A percentile compares a stretch with the other conserved stretches of the same genome.
Conservation (phyloP, 2,113 vertebrate genomes). For the Brienomyrus longianalis region DNA sequence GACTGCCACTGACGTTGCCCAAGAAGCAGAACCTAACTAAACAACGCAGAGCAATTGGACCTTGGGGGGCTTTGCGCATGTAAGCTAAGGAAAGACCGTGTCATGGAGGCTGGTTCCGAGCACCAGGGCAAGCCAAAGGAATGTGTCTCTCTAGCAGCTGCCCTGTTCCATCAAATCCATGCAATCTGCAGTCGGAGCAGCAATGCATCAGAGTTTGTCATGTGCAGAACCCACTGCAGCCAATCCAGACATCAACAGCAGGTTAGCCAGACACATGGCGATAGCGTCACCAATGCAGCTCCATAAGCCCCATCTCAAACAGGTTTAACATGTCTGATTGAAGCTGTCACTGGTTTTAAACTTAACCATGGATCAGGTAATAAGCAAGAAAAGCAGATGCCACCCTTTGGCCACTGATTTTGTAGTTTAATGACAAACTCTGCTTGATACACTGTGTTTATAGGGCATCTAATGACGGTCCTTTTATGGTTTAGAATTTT, state of each 20-base stretch:
- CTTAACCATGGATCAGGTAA: not conserved
- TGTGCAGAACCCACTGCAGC: constrained; percentile 1
- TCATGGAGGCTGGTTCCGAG: constrained; percentile 30
- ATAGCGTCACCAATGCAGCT: not conserved
- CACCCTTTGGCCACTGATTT: not conserved
- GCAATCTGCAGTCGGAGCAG: constrained; percentile 44
- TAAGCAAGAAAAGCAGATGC: not conserved
- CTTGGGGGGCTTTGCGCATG: not conserved
- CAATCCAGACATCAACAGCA: not conserved
- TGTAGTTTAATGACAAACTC: not conserved
- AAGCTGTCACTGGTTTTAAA: not conserved
- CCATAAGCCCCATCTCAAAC: not conserved
- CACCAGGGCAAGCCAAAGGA: constrained; percentile 47
- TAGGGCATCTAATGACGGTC: not conserved
- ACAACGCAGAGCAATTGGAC: not conserved
- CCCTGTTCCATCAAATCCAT: constrained; percentile 50
- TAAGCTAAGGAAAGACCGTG: constrained; percentile 37
- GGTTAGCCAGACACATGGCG: not conserved
- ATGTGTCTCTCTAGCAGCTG: constrained; percentile 60
- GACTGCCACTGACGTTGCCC: not conserved
- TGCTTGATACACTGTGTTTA: not conserved
- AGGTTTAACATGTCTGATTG: not conserved
- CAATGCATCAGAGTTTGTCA: constrained; percentile 34
- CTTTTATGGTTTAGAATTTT: not conserved
- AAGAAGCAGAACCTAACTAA: not conserved